phyloP scores from a whole-genome alignment of 64 coral and sea anemone genomes.

The Trachythela sp. region DNA sequence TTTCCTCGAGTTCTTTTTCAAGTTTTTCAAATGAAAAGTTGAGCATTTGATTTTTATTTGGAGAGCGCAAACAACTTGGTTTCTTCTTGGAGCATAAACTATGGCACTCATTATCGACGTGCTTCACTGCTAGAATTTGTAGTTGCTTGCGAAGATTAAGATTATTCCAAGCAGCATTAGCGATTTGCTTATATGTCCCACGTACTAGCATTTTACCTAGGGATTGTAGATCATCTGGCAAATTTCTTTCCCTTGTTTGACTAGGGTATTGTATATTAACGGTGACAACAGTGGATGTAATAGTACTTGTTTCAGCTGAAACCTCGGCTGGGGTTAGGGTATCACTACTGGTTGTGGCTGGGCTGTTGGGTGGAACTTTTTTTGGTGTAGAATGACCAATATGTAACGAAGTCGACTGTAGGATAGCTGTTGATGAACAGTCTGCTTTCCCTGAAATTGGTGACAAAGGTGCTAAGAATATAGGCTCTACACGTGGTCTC shows the following conservation, averaged over 20 bases:
- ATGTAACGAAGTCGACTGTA: not conserved
- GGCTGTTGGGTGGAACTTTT: not conserved
- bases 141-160: slow-evolving; percentile 37
- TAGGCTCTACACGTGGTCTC: not conserved
- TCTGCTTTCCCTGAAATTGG: not conserved
- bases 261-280: not conserved
- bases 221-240: slow-evolving; percentile 21
- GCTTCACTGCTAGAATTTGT: slow-evolving; percentile 25
- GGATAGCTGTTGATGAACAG: not conserved
- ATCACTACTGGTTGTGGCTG: too few species aligned
- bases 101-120: slow-evolving; percentile 43
- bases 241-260: not conserved
- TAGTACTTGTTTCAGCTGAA: too few species aligned
- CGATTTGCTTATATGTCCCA: slow-evolving; percentile 61
- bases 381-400: not conserved
- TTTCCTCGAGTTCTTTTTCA: slow-evolving; percentile 43
- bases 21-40: slow-evolving; percentile 37
- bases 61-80: slow-evolving; percentile 49
- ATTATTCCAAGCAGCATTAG: slow-evolving; percentile 38
- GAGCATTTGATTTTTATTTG: slow-evolving; percentile 37
- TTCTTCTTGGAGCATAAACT: slow-evolving; percentile 27
- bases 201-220: slow-evolving; percentile 59
- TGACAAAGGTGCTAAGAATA: not conserved
- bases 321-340: not conserved
- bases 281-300: not conserved